These are phyloP conservation scores for Trissolcus japonicus DNA, from an alignment of 2,888 invertebrate species.

Conservation along the genomic window DNA sequence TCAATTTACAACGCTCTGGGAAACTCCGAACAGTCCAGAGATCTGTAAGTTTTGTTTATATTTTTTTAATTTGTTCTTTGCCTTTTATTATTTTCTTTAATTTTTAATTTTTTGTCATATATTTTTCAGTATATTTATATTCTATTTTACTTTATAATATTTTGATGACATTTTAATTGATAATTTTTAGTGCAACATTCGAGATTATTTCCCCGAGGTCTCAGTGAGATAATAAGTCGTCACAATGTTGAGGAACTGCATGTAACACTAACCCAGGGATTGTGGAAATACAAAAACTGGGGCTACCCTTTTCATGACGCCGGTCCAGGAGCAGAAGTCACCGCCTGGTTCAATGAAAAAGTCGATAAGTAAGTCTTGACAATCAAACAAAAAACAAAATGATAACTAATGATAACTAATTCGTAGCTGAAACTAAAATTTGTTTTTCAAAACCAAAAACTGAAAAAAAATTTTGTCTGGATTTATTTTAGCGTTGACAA, in stretches of 20 bases:
- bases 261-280: conserved; percentile 92
- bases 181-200: conserved; percentile 85
- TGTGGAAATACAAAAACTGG: conserved; percentile 96
- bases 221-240: conserved; percentile 90
- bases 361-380: conserved; percentile 65
- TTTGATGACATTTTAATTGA: neutral
- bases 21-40: conserved; percentile 70
- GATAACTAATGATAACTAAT: neutral
- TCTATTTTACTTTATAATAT: neutral
- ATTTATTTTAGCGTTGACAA: conserved; percentile 81
- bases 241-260: conserved; percentile 94
- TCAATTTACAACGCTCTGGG: conserved; percentile 91
- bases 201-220: conserved; percentile 89
- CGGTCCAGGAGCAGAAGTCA: conserved; percentile 95
- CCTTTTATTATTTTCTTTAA: neutral
- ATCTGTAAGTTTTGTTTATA: conserved; percentile 62
- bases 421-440: neutral
- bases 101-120: conserved; percentile 1
- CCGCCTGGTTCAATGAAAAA: conserved; percentile 89
- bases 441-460: neutral
- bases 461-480: neutral
- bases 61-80: neutral
- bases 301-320: conserved; percentile 94
- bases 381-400: neutral
- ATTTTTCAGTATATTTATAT: conserved; percentile 1